Evolutionary conservation across 2,888 invertebrate genomes (phyloP).

Genomic region (Aporophyla nigra): DNA sequence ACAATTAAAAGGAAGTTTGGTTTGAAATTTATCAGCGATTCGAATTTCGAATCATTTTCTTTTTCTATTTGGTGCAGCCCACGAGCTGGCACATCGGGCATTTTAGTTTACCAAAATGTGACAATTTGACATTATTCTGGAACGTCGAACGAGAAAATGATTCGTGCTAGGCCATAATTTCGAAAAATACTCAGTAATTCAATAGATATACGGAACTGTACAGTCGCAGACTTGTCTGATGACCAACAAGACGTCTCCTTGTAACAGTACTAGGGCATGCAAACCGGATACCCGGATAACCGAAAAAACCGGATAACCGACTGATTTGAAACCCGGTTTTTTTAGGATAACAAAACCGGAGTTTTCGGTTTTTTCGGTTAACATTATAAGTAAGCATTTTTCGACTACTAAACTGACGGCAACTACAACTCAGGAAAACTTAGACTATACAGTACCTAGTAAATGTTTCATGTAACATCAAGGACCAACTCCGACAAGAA

Average conservation of each 20-base stretch:
- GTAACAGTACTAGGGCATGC: constrained; percentile 62
- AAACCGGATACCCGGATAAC: too few species aligned
- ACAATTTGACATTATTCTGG: not conserved
- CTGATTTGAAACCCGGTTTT: too few species aligned
- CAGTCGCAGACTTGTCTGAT: constrained; percentile 41
- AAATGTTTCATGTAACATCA: too few species aligned
- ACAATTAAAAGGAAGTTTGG: constrained; percentile 22
- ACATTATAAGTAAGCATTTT: too few species aligned
- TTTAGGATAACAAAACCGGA: too few species aligned
- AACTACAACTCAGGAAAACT: too few species aligned
- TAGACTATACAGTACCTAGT: too few species aligned
- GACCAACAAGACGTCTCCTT: constrained; percentile 51
- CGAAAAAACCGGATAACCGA: too few species aligned
- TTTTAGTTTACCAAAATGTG: not conserved
- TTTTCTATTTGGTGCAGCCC: not conserved
- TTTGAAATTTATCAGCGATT: constrained; percentile 13
- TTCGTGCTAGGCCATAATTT: too few species aligned
- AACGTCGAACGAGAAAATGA: not conserved
- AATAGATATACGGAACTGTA: constrained; percentile 41
- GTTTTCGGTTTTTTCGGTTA: too few species aligned
- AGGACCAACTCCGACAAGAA: too few species aligned
- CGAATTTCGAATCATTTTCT: not conserved
- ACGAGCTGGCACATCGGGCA: not conserved
- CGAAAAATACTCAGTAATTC: not conserved
- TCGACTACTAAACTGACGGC: too few species aligned